Percentiles rank a stretch among this genome's conserved stretches.
Conservation (phyloP, 2,797 vertebrate species). For the Arrhamphus sclerolepis region DNA sequence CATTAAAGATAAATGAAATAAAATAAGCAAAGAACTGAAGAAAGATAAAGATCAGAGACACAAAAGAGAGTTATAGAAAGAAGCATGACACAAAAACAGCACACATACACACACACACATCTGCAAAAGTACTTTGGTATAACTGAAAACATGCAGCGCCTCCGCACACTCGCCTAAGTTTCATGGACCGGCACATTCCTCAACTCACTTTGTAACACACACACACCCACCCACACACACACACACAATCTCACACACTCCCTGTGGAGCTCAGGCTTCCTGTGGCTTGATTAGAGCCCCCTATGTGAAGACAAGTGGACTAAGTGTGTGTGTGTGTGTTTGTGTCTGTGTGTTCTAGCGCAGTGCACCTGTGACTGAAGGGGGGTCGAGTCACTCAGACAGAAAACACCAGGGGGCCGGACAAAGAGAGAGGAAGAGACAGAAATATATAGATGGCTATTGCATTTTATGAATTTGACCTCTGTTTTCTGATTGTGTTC, state of each 20-base stretch:
- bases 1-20: too few relatives aligned
- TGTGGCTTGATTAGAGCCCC: conserved; percentile 89
- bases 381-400: conserved; percentile 70
- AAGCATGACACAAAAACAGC: conserved; percentile 36
- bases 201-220: conserved; percentile 39
- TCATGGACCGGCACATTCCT: conserved; percentile 65
- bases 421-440: background rate
- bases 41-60: too few relatives aligned
- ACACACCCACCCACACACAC: conserved; percentile 31
- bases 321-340: conserved; percentile 42
- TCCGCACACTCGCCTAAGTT: conserved; percentile 62
- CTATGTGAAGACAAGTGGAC: conserved; percentile 91
- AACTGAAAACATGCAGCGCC: conserved; percentile 71
- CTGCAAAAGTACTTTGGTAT: conserved; percentile 64
- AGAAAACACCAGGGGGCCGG: conserved; percentile 62
- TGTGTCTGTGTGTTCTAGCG: conserved; percentile 18
- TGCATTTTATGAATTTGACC: too few relatives aligned
- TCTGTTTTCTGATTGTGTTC: too few relatives aligned
- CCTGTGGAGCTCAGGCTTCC: conserved; percentile 84
- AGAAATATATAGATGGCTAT: too few relatives aligned
- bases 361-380: conserved; percentile 73
- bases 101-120: conserved; percentile 58
- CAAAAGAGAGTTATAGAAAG: background rate
- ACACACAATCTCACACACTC: conserved; percentile 42
- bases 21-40: too few relatives aligned